phyloP scores from a whole-genome alignment of 2,888 invertebrate species.

The Acrocera orbiculus region DNA sequence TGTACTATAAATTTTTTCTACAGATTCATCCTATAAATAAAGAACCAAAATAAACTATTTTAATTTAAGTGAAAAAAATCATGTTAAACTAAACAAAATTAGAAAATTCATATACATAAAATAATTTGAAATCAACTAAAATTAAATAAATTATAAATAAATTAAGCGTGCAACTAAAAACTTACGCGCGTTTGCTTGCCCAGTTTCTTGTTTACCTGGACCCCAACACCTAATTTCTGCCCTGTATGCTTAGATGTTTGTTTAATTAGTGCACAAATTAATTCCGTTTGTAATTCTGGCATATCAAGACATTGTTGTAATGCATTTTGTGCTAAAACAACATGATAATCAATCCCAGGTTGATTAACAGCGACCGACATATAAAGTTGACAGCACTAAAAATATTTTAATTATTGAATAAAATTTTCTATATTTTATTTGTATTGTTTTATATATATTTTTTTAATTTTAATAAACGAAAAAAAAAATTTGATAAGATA shows the following conservation, averaged over 20 bases:
- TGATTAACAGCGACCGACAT: conserved; percentile 92
- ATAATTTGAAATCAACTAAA: no score
- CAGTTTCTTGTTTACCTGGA: conserved; percentile 63
- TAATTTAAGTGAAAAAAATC: no score
- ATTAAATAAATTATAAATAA: background rate
- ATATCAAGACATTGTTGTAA: conserved; percentile 81
- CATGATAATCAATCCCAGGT: conserved; percentile 93
- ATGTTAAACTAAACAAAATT: no score
- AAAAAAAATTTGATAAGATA: conserved; percentile 4
- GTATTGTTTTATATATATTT: background rate
- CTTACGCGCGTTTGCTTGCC: conserved; percentile 47
- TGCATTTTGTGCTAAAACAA: conserved; percentile 90
- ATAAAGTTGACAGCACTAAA: conserved; percentile 83
- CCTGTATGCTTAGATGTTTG: conserved; percentile 81
- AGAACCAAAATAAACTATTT: no score
- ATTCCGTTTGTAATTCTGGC: conserved; percentile 81
- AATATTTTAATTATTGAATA: no score
- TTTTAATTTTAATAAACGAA: no score
- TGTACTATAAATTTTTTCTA: no score
- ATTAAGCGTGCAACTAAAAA: conserved; percentile 36
- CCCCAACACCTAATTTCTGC: conserved; percentile 63
- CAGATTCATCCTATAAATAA: no score
- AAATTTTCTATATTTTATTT: conserved; percentile 6
- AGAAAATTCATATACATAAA: no score
- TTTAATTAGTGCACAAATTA: conserved; percentile 77